phyloP scores from a whole-genome alignment of 2,113 vertebrate genomes.

The Henicopernis longicauda region DNA sequence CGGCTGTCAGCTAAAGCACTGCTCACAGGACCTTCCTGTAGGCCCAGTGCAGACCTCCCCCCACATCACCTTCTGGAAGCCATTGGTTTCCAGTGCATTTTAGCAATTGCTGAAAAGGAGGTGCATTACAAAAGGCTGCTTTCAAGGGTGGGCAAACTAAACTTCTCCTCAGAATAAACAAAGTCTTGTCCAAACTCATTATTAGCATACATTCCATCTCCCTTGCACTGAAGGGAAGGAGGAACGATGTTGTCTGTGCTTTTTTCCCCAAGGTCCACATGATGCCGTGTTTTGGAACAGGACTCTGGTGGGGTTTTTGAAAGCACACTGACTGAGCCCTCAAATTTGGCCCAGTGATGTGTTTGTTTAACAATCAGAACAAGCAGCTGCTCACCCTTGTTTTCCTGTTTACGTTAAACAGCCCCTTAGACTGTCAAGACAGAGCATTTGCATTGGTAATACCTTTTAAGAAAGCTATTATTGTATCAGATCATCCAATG shows the following conservation, averaged over 20 bases:
- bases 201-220: neutral
- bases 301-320: neutral
- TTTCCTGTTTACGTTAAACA: slow-evolving; percentile 13
- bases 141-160: neutral
- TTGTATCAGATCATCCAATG: neutral
- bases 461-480: neutral
- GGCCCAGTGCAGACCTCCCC: neutral
- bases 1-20: neutral
- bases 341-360: neutral
- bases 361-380: neutral
- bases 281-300: neutral
- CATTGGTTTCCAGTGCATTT: neutral
- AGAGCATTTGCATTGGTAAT: neutral
- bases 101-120: neutral
- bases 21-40: neutral
- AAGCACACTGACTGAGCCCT: neutral
- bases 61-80: neutral
- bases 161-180: neutral
- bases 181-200: neutral
- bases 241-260: neutral
- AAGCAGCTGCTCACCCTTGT: neutral
- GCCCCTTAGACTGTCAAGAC: neutral
- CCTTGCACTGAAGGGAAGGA: neutral
- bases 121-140: neutral
- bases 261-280: neutral